Evolutionary conservation across 2,888 invertebrate species (phyloP), one percentile per base, ranked within the genome.

Genomic region (Aethes cnicana): DNA sequence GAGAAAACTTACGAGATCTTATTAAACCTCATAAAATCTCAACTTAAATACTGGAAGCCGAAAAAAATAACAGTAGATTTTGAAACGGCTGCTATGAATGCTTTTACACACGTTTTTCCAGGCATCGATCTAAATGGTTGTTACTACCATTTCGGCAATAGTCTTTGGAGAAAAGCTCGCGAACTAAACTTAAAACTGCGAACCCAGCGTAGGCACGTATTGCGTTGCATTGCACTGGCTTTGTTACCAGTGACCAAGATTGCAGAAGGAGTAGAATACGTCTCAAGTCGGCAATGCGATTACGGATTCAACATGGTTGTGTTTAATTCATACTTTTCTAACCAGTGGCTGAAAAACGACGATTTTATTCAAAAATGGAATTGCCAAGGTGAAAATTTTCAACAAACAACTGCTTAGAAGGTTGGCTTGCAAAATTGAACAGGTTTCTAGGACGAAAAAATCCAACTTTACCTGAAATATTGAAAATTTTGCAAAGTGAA

Each of bases 31-130:
- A 37, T 37, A 5, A 7, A 23, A n/a, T 21, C 37, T 5, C 12
- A 7, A 14, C 1, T 11, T 7, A n/a, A n/a, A n/a, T 4, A 12
- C n/a, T 23, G 8, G 43, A 32, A 11, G 6, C 43, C 32, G 20
- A 30, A 30, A 32, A 43, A 43, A 16, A 14, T 43, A 32, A 43
- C 43, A n/a, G 5, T 32, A 6, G 43, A 23, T 32, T 43, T 43
- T 43, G 21, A 43, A 32, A 3, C 21, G 3, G 11, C 43, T 9
- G 43, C 32, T 8, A 43, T 43, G 2, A 30, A 43, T 14, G 43
- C 32, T 6, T 14, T 43, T 9, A 7, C 30, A 32, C 30, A 32
- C 16, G 21, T 43, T 9, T 43, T 21, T 32, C 4, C 32, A 16
- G 21, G 21, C 8, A 43, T 43, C 5, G n/a, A 21, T 21, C 16